Percentiles rank a stretch among this genome's conserved stretches.
phyloP scores from a whole-genome alignment of 2,113 vertebrate genomes.

The Lethenteron camtschaticum region DNA sequence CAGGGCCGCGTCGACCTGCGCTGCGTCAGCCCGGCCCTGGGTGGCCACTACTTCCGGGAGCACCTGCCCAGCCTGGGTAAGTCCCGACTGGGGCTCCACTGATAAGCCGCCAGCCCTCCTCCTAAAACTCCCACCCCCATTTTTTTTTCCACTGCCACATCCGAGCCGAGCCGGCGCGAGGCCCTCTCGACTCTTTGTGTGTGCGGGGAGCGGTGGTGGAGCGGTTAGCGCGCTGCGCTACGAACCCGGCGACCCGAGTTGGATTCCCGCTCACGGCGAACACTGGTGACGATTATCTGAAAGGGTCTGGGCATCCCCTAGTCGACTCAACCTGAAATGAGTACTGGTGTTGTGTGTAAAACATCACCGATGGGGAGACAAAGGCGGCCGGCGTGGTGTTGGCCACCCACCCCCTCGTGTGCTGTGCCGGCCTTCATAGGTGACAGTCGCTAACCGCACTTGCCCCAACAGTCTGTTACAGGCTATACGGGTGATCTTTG shows the following conservation, averaged over 20 bases:
- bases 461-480: too few species aligned
- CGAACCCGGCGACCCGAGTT: neutral
- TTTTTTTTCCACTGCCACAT: neutral
- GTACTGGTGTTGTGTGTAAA: too few species aligned
- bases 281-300: too few species aligned
- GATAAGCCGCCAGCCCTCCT: neutral
- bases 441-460: too few species aligned
- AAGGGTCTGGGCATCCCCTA: too few species aligned
- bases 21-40: slow-evolving; percentile 57
- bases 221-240: neutral
- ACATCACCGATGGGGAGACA: too few species aligned
- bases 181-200: neutral
- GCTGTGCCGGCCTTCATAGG: too few species aligned
- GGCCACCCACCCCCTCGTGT: too few species aligned
- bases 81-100: neutral
- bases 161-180: neutral
- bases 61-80: slow-evolving; percentile 76
- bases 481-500: too few species aligned
- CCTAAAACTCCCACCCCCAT: neutral
- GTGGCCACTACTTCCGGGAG: slow-evolving; percentile 87
- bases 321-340: too few species aligned
- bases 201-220: neutral
- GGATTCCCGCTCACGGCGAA: too few species aligned
- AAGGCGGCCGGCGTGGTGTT: too few species aligned
- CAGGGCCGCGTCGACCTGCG: slow-evolving; percentile 94